Evolutionary conservation across 2,797 vertebrate genomes (phyloP).

Genomic region (Chiroxiphia lanceolata): DNA sequence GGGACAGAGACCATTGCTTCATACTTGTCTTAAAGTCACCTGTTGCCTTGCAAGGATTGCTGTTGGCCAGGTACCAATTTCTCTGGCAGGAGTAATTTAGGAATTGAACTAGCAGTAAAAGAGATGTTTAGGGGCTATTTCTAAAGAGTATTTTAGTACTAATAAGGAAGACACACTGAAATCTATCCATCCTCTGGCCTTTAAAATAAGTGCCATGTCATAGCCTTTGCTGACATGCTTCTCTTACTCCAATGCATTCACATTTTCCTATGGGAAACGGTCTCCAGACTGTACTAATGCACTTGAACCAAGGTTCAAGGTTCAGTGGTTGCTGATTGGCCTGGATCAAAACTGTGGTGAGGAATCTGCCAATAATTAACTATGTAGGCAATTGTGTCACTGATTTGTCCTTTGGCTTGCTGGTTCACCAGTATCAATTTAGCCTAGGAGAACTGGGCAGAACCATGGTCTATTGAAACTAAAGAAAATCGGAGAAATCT

Average conservation of each 20-base stretch:
- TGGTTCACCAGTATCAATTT: neutral
- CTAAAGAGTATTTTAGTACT: neutral
- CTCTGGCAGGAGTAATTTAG: neutral
- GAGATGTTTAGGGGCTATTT: neutral
- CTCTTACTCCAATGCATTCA: neutral
- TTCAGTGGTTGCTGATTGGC: neutral
- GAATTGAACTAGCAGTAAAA: neutral
- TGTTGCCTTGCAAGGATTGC: neutral
- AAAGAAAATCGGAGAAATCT: neutral
- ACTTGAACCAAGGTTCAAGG: neutral
- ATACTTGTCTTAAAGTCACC: neutral
- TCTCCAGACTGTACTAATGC: neutral
- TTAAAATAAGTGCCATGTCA: neutral
- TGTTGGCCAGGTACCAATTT: neutral
- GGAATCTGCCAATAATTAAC: neutral
- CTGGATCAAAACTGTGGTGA: neutral
- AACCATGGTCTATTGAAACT: neutral
- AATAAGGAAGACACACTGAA: neutral
- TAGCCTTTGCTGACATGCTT: neutral
- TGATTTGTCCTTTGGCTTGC: neutral
- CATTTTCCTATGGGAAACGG: neutral
- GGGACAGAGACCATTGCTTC: neutral
- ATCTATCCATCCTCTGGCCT: neutral
- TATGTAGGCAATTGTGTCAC: accelerated
- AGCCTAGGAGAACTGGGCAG: neutral